Base-by-base conservation (phyloP, 1,140 invertebrate genomes). In the Bathynomus jamesi region DNA sequence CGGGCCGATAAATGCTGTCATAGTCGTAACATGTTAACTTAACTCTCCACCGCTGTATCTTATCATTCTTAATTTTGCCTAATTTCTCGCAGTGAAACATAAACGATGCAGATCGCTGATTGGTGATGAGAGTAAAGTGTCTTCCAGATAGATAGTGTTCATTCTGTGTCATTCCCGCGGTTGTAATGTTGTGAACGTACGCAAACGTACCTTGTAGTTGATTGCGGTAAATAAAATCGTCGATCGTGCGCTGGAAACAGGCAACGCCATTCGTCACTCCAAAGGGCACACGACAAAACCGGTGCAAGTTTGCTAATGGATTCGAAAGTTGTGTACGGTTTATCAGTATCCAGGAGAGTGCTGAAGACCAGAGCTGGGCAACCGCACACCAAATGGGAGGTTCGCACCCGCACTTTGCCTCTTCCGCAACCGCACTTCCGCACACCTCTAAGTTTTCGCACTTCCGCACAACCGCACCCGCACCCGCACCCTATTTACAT, bases 301-400 rank as follows among this genome's bases (percentile, higher is more conserved):
- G 71, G 32, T 74, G 79, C 31, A n/a, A 78, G 73, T 5, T 77
- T 75, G 10, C 13, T 10, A 40, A 69, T 62, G 3, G 78, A 77
- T 27, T 80, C 76, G 67, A 82, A 80, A 24, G 81, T 73, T 7
- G 73, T 78, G 65, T 79, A 81, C 17, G 79, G 74, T 61, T 65
- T 73, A 72, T 74, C 74, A 28, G 72, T 24, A 31, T 79, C 74
- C 28, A 77, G 63, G 0, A 83, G 67, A 7, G 63, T 28, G 1
- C 82, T 74, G 62, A 83, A n/a, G n/a, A n/a, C n/a, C n/a, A n/a
- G n/a, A n/a, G n/a, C n/a, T n/a, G n/a, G n/a, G n/a, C n/a, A n/a
- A n/a, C n/a, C n/a, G n/a, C n/a, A n/a, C n/a, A n/a, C n/a, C n/a
- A n/a, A n/a, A n/a, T n/a, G n/a, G n/a, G n/a, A n/a, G n/a, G n/a